phyloP scores from a whole-genome alignment of 2,888 invertebrate species.

The Melanostoma scalare region DNA sequence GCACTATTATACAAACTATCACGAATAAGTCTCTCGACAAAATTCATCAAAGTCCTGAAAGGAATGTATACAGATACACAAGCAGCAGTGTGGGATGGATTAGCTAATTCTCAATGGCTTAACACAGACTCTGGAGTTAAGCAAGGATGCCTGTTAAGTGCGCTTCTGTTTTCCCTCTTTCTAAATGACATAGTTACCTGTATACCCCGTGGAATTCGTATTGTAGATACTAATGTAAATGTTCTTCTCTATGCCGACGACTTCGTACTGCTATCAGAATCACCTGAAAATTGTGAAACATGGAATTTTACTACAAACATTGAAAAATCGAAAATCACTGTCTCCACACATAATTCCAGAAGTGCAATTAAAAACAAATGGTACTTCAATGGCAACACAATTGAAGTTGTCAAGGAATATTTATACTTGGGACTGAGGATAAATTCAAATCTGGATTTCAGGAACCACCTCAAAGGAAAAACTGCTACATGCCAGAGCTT shows the following conservation, averaged over 20 bases:
- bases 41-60: no score
- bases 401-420: neutral
- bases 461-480: constrained; percentile 1
- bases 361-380: neutral
- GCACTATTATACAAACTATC: no score
- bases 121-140: no score
- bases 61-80: no score
- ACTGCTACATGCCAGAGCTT: neutral
- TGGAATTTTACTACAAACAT: neutral
- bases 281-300: neutral
- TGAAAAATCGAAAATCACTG: neutral
- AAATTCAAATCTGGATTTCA: neutral
- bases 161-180: no score
- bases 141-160: no score
- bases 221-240: no score
- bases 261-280: neutral
- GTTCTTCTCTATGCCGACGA: neutral
- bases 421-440: neutral
- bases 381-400: neutral
- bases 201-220: no score
- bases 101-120: neutral
- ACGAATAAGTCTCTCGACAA: no score
- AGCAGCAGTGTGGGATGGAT: no score
- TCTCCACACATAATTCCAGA: neutral
- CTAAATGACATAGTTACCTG: no score